Evolutionary conservation across 2,888 invertebrate species (phyloP).

Genomic region (Platycheirus albimanus): DNA sequence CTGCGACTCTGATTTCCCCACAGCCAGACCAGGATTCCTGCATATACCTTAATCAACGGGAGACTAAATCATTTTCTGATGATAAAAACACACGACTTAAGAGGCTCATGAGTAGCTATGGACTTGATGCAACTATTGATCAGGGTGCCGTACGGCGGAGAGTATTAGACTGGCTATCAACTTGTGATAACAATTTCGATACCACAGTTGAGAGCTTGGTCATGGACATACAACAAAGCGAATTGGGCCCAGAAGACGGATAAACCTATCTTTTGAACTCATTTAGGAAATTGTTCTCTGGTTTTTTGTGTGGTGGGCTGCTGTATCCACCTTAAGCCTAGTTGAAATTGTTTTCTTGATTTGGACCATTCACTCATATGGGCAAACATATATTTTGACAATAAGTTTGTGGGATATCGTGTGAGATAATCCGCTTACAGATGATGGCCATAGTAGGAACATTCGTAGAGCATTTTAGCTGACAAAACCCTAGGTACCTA

Average conservation of each 20-base stretch:
- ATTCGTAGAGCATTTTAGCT: slow-evolving; percentile 37
- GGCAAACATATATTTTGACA: slow-evolving; percentile 64
- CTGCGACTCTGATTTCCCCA: slow-evolving; percentile 82
- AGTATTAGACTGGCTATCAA: slow-evolving; percentile 87
- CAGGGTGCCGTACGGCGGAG: slow-evolving; percentile 85
- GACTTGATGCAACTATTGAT: slow-evolving; percentile 86
- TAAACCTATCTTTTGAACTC: not conserved
- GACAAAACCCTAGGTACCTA: no score
- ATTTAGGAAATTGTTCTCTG: slow-evolving; percentile 51
- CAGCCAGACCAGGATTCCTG: slow-evolving; percentile 83
- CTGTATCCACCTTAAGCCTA: slow-evolving; percentile 23
- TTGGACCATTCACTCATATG: slow-evolving; percentile 63
- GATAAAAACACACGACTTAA: slow-evolving; percentile 84
- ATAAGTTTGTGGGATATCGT: slow-evolving; percentile 58
- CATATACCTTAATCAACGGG: slow-evolving; percentile 84
- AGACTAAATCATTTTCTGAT: slow-evolving; percentile 83
- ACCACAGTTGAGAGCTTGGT: slow-evolving; percentile 80
- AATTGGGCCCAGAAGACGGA: slow-evolving; percentile 20
- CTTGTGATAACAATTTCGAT: slow-evolving; percentile 83
- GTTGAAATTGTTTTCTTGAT: slow-evolving; percentile 59
- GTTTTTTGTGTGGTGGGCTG: slow-evolving; percentile 22
- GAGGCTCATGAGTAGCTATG: slow-evolving; percentile 85
- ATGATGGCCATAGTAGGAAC: slow-evolving; percentile 57
- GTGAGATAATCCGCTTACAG: slow-evolving; percentile 40
- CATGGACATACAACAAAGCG: slow-evolving; percentile 76